Base-by-base conservation (phyloP, 2,888 invertebrate genomes). In the Scaptomyza polygonia region DNA sequence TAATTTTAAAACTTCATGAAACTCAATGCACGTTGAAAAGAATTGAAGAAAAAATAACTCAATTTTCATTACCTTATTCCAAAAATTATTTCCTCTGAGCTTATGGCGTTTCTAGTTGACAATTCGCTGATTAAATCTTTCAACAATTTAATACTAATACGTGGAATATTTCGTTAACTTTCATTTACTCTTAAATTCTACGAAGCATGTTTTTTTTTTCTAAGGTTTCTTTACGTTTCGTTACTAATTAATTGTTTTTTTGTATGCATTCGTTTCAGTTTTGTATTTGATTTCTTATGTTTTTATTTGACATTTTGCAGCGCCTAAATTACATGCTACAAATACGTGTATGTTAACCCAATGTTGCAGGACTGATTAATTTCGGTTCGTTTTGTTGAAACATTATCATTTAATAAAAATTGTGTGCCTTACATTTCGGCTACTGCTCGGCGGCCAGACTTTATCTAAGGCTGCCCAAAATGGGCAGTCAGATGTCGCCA, bases 401-500 rank as follows among this genome's bases (percentile, higher is more conserved):
- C 69, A 56, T 61, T 51, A 39, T 39, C 9, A 39, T 16, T 66
- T 59, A 59, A 66, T 59, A 68, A 79, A 65, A 62, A 59, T 61
- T 49, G 16, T 49, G 16, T 32, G 45, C 76, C 63, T 71, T 66
- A 78, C 57, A 48, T 67, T 56, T 25, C 21, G 75, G 56, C 67
- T 62, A 65, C 52, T 68, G 49, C 36, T 30, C 51, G 63, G 59
- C 63, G 58, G 64, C 86, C 82, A 90, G 77, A 87, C 89, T 89
- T 89, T 84, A 90, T 74, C 90, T 90, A 66, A 91, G 89, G 79
- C 90, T 89, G 79, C 89, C 87, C 75, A 91, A 79, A 61, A 91
- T 91, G 77, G 91, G 91, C 81, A 91, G 91, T 91, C 91, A 91
- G 81, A 91, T 91, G 62, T 91, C 91, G 65, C 85, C 65, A 58